phyloP scores from a whole-genome alignment of 2,797 vertebrate species.

The Moxostoma hubbsi region DNA sequence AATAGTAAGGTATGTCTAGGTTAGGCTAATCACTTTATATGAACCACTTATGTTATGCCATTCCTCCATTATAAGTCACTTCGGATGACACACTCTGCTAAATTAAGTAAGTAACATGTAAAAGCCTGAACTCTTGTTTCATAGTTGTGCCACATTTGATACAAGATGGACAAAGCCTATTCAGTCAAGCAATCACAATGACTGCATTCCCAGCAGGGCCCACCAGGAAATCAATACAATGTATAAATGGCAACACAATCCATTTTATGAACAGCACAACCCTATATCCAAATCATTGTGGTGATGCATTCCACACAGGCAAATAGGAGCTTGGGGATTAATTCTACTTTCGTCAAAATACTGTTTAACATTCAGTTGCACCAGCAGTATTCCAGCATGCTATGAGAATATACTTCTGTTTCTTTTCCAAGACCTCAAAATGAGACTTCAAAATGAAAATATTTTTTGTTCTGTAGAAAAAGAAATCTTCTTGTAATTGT shows the following conservation, averaged over 20 bases:
- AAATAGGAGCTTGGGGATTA: background rate
- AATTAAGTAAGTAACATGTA: constrained; percentile 1
- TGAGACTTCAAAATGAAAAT: background rate
- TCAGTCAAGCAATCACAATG: constrained; percentile 7
- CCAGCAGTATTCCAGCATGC: background rate
- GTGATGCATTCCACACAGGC: background rate
- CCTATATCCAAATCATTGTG: background rate
- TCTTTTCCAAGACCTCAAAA: background rate
- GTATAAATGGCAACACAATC: background rate
- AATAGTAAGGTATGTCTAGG: background rate
- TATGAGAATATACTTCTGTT: background rate
- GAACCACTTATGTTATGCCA: background rate
- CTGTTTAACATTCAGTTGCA: background rate
- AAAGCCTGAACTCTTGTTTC: background rate
- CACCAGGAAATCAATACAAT: constrained; percentile 18
- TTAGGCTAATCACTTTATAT: background rate
- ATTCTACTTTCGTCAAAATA: background rate
- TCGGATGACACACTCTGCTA: background rate
- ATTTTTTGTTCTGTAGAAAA: background rate
- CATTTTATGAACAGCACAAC: background rate
- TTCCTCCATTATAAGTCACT: background rate
- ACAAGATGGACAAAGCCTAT: background rate
- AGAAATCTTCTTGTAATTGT: background rate
- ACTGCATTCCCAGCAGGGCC: background rate
- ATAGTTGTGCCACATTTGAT: background rate